Percentiles rank a stretch among this genome's conserved stretches.
phyloP scores from a whole-genome alignment of 2,888 invertebrate species.

The Scrobipalpa costella region DNA sequence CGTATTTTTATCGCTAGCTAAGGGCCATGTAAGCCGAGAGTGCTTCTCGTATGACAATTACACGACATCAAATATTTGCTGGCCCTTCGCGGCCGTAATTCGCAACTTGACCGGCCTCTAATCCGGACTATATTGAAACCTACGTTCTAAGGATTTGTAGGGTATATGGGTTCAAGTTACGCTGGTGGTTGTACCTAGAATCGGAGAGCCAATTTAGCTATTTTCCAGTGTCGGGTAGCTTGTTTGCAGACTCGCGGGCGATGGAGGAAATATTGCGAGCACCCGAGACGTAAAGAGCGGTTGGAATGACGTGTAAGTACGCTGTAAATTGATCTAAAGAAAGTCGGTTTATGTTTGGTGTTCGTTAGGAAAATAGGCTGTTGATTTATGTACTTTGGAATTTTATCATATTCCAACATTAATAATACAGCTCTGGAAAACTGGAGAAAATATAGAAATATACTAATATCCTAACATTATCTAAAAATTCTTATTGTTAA shows the following conservation, averaged over 20 bases:
- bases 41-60: constrained; percentile 73
- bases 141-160: background rate
- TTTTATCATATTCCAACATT: no score
- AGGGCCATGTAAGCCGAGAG: constrained; percentile 49
- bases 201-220: constrained; percentile 61
- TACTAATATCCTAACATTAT: no score
- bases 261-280: constrained; percentile 54
- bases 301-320: constrained; percentile 26
- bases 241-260: constrained; percentile 73
- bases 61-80: constrained; percentile 74
- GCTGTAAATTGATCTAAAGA: constrained; percentile 7
- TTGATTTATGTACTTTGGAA: background rate
- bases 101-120: constrained; percentile 60
- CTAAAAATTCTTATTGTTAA: background rate
- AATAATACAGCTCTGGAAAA: no score
- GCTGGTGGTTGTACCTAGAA: constrained; percentile 35
- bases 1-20: constrained; percentile 38
- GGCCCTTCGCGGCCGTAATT: constrained; percentile 72
- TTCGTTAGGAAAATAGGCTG: background rate
- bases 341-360: background rate
- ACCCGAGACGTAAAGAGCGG: constrained; percentile 30
- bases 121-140: constrained; percentile 32
- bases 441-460: no score
- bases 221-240: constrained; percentile 69
- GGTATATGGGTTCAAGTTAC: constrained; percentile 37